Percentiles rank a stretch among this genome's conserved stretches.
Evolutionary conservation across 2,113 vertebrate species (phyloP).

Genomic region (Fulmarus glacialis): DNA sequence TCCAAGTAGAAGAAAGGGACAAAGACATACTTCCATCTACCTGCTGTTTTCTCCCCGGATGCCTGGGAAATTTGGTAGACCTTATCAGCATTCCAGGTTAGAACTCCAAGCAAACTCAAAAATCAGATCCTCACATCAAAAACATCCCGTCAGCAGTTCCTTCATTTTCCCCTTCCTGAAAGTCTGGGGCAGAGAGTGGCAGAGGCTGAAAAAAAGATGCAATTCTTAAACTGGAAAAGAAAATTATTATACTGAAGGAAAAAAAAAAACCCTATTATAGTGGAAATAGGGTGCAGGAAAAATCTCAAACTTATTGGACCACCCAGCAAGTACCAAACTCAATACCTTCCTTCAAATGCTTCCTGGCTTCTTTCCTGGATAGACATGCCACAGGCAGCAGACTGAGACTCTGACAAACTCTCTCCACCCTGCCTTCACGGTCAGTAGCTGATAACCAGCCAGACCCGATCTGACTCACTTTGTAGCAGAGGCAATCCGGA

Average conservation of each 20-base stretch:
- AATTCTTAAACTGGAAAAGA: not conserved
- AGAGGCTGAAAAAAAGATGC: not conserved
- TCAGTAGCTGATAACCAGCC: slow-evolving; percentile 10
- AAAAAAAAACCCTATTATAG: not conserved
- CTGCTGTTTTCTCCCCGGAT: not conserved
- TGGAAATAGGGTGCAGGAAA: not conserved
- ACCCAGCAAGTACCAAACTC: slow-evolving; percentile 20
- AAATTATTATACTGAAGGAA: not conserved
- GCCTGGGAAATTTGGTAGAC: not conserved
- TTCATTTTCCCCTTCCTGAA: not conserved
- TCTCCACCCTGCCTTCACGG: not conserved
- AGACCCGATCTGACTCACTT: not conserved
- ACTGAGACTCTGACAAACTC: not conserved
- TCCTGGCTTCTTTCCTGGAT: slow-evolving; percentile 37
- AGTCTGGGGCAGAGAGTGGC: not conserved
- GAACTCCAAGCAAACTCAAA: not conserved
- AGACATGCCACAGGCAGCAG: not conserved
- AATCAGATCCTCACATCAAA: not conserved
- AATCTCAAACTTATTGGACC: not conserved
- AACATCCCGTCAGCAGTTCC: not conserved
- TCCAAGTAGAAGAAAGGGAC: not conserved
- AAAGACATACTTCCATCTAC: not conserved
- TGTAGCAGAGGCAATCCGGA: not conserved
- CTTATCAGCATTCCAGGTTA: not conserved
- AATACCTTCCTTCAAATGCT: not conserved